These are phyloP conservation scores for Peromyscus polionotus DNA, from an alignment of 2,113 vertebrate species.

Conservation along the genomic window DNA sequence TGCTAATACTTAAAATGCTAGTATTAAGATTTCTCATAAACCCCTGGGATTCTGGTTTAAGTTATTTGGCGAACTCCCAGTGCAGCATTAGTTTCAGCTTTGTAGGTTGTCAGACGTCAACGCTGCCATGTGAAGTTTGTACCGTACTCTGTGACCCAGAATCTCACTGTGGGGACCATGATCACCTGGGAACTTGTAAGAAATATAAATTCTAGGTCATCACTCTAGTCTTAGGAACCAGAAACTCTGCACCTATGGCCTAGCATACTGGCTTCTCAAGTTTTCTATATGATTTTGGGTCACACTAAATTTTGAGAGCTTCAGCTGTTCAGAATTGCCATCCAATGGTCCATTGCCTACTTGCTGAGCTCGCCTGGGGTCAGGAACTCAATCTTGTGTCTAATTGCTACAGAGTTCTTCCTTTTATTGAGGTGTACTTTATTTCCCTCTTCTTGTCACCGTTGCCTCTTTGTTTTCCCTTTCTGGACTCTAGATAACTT, in stretches of 20 bases:
- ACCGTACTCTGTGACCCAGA: not conserved
- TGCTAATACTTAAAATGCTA: constrained; percentile 39
- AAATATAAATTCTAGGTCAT: not conserved
- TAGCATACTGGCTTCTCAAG: not conserved
- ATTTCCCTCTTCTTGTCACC: constrained; percentile 19
- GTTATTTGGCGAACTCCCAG: not conserved
- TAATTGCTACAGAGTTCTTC: not conserved
- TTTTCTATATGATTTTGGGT: not conserved
- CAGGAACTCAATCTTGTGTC: constrained; percentile 23
- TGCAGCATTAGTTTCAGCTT: not conserved
- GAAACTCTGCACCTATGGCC: not conserved
- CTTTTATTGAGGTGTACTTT: not conserved
- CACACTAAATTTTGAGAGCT: not conserved
- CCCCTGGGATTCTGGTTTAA: not conserved
- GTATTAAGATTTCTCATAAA: not conserved
- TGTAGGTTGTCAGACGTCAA: not conserved
- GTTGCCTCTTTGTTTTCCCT: not conserved
- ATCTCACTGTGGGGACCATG: not conserved
- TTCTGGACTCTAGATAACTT: not conserved
- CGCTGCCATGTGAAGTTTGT: not conserved
- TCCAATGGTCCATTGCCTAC: not conserved
- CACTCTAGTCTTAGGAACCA: not conserved
- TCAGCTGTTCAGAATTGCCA: rapidly evolving
- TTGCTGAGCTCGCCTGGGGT: not conserved
- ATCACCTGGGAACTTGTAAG: not conserved